Percentiles rank a stretch among this genome's conserved stretches.
Evolutionary conservation across 1,140 invertebrate species (phyloP).

Genomic region (Cydia splendana): DNA sequence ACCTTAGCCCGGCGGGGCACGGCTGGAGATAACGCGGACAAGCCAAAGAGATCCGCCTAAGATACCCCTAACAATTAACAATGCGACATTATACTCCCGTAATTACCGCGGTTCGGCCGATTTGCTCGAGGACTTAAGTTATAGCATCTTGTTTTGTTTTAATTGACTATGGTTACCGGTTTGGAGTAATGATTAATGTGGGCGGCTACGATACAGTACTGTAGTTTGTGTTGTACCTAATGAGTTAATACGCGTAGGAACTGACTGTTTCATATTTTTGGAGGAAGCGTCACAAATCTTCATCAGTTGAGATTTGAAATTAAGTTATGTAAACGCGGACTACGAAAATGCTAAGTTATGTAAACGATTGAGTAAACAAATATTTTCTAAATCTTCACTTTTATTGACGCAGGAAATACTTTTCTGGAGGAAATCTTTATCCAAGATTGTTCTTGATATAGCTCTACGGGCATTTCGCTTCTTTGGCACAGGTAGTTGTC

Average conservation of each 20-base stretch:
- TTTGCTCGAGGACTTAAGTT: slow-evolving; percentile 59
- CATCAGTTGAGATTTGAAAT: no score
- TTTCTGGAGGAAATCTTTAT: no score
- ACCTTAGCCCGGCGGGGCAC: slow-evolving; percentile 46
- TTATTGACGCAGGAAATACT: no score
- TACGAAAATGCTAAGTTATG: no score
- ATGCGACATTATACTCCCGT: slow-evolving; percentile 76
- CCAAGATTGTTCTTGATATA: no score
- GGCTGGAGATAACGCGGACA: slow-evolving; percentile 64
- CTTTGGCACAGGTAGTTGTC: no score
- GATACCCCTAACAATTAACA: slow-evolving; percentile 78
- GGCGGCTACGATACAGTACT: not conserved
- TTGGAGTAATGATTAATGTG: slow-evolving; percentile 24
- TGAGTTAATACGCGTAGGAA: not conserved
- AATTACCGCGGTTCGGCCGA: slow-evolving; percentile 64
- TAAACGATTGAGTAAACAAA: no score
- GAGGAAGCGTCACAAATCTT: not conserved
- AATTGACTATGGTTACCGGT: slow-evolving; percentile 48
- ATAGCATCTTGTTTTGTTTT: slow-evolving; percentile 57
- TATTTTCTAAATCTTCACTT: no score
- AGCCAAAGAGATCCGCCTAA: slow-evolving; percentile 72
- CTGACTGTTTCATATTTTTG: not conserved
- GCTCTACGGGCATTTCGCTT: no score
- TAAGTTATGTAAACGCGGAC: no score
- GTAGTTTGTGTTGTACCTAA: not conserved